Evolutionary conservation across 2,888 invertebrate genomes (phyloP).

Genomic region (Antheraea yamamai): DNA sequence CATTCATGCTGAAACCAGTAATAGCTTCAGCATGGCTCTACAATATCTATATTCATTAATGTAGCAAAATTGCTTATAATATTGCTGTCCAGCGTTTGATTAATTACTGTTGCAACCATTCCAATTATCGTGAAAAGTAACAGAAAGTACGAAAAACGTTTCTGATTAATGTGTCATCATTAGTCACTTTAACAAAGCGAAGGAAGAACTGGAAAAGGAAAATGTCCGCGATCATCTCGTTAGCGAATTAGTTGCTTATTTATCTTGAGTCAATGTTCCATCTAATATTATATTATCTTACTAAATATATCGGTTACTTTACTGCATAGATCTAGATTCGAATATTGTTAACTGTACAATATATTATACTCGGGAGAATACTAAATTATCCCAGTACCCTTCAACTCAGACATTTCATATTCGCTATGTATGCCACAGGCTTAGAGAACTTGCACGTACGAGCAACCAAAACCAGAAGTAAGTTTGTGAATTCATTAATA

Average conservation of each 20-base stretch:
- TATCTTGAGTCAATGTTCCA: conserved; percentile 2
- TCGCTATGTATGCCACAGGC: background rate
- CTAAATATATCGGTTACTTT: background rate
- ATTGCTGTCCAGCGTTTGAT: background rate
- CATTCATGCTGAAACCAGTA: too few species aligned
- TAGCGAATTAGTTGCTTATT: conserved; percentile 30
- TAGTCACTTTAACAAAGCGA: conserved; percentile 43
- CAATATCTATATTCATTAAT: background rate
- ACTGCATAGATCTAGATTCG: background rate
- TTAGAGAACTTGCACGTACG: background rate
- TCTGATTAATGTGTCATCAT: conserved; percentile 46
- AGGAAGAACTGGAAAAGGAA: conserved; percentile 34
- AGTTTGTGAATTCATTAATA: background rate
- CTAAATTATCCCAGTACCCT: background rate
- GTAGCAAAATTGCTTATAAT: background rate
- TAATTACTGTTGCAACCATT: conserved; percentile 5
- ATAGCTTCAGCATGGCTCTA: too few species aligned
- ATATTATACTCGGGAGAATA: background rate
- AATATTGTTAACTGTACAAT: background rate
- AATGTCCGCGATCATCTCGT: conserved; percentile 34
- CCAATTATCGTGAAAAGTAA: conserved; percentile 14
- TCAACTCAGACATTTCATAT: background rate
- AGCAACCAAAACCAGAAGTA: background rate
- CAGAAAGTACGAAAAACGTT: conserved; percentile 29
- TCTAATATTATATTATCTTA: background rate